Evolutionary conservation across 1,140 invertebrate genomes (phyloP), one percentile per base, ranked within the genome.

Genomic region (Trachymyrmex cornetzi): DNA sequence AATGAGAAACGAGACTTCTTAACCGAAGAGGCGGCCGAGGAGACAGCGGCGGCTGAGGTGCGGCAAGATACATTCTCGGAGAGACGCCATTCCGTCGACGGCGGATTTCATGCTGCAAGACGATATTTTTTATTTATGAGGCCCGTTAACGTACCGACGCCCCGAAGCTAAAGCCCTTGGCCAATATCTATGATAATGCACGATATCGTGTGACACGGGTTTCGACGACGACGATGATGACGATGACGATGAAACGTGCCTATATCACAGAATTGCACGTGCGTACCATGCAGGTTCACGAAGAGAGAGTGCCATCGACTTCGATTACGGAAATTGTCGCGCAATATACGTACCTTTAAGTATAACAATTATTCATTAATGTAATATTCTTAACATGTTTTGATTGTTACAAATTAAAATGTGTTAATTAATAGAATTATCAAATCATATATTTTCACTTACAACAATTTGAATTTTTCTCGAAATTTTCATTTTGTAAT

Each of bases 101-200:
- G 34, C 27, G 74, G 16, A 86, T 86, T 81, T 86, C 84, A 86
- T 34, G 63, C 34, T 63, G 14, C 16, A 30, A 44, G 53, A 69
- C 77, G 74, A 72, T 87, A 87, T 88, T 88, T 86, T 87, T 88
- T 89, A 89, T 89, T 89, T 89, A 89, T 89, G 88, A 88, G 79
- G 24, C 71, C 81, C 61, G 80, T 88, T 89, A 87, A 80, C 55
- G 59, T 44, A 34, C 53, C 22, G 59, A 44, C 53, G 59, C 27
- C 27, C 30, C 30, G 55, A 77, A 85, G 63, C 63, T 80, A 86
- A 87, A 89, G 74, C 86, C 55, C 80, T 75, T 38, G 50, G 77
- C 87, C 88, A 89, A 89, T 89, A 89, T 89, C 88, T 89, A 89
- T 89, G 88, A 89, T 89, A 89, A 89, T 89, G 75, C 59, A 77